phyloP scores from a whole-genome alignment of 2,888 invertebrate genomes.

The Pheosia tremula region DNA sequence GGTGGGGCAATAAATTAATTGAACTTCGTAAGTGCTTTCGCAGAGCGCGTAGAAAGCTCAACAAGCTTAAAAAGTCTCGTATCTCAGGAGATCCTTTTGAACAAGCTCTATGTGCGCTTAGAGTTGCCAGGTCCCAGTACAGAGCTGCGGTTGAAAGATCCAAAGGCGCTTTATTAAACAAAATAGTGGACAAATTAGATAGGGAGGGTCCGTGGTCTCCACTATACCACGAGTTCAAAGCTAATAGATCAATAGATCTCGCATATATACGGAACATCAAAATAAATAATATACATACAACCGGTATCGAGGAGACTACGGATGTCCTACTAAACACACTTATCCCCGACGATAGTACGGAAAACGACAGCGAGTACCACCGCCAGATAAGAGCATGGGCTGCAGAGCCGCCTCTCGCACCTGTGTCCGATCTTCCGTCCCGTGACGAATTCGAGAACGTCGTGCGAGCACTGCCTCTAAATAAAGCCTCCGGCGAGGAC shows the following conservation, averaged over 20 bases:
- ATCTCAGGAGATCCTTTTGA: neutral
- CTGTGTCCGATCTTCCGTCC: too few species aligned
- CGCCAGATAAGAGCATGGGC: too few species aligned
- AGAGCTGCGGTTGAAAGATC: neutral
- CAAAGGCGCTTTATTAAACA: neutral
- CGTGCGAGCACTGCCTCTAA: neutral
- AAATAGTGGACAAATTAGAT: neutral
- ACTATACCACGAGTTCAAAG: neutral
- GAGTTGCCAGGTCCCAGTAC: neutral
- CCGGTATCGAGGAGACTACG: too few species aligned
- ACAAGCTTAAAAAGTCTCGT: neutral
- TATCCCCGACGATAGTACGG: too few species aligned
- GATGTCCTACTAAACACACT: too few species aligned
- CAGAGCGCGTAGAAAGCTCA: neutral
- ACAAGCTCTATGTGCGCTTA: neutral
- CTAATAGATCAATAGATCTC: neutral
- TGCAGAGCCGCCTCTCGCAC: too few species aligned
- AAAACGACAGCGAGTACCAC: neutral
- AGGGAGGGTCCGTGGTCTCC: neutral
- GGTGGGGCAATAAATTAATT: neutral
- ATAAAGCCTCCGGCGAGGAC: conserved; percentile 8
- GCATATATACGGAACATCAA: too few species aligned
- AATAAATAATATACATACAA: too few species aligned
- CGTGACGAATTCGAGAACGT: too few species aligned
- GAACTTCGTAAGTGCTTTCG: neutral